phyloP scores from a whole-genome alignment of 2,888 invertebrate species.

The Saturnia japonica region DNA sequence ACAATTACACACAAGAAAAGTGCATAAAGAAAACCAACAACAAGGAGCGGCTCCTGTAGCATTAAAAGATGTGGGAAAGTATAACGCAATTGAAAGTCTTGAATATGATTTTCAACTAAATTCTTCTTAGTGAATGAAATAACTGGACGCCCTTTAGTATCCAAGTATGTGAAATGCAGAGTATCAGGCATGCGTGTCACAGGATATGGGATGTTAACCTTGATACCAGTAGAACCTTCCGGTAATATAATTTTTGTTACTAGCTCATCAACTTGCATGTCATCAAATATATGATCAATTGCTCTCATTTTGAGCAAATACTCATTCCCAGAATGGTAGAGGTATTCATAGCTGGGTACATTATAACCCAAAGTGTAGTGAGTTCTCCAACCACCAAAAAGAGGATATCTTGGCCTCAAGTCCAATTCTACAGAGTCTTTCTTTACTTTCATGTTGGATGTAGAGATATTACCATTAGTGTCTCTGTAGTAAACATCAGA shows the following conservation, averaged over 20 bases:
- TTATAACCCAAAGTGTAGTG: slow-evolving; percentile 98
- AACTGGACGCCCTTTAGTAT: slow-evolving; percentile 96
- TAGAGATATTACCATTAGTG: slow-evolving; percentile 99
- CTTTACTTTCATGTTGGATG: slow-evolving; percentile 93
- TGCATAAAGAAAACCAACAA: slow-evolving; percentile 93
- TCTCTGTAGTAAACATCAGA: slow-evolving; percentile 97
- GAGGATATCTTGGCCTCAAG: slow-evolving; percentile 96
- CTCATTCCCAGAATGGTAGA: slow-evolving; percentile 90
- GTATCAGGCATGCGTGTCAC: slow-evolving; percentile 88
- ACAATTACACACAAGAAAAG: slow-evolving; percentile 96
- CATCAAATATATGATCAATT: slow-evolving; percentile 98
- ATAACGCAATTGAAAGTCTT: slow-evolving; percentile 95
- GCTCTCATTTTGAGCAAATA: slow-evolving; percentile 95
- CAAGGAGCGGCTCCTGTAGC: slow-evolving; percentile 95
- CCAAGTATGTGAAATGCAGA: slow-evolving; percentile 95
- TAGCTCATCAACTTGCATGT: slow-evolving; percentile 96
- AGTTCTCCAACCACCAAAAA: slow-evolving; percentile 99
- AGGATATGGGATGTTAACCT: slow-evolving; percentile 90
- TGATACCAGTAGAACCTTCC: slow-evolving; percentile 93
- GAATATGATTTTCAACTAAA: slow-evolving; percentile 97
- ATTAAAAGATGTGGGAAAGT: slow-evolving; percentile 92
- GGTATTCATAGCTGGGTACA: slow-evolving; percentile 97
- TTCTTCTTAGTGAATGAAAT: slow-evolving; percentile 91
- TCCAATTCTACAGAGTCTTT: slow-evolving; percentile 97
- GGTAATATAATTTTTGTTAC: slow-evolving; percentile 95